Percentiles rank a stretch among this genome's conserved stretches.
phyloP scores from a whole-genome alignment of 1,140 invertebrate species.

The Trichonephila inaurata region DNA sequence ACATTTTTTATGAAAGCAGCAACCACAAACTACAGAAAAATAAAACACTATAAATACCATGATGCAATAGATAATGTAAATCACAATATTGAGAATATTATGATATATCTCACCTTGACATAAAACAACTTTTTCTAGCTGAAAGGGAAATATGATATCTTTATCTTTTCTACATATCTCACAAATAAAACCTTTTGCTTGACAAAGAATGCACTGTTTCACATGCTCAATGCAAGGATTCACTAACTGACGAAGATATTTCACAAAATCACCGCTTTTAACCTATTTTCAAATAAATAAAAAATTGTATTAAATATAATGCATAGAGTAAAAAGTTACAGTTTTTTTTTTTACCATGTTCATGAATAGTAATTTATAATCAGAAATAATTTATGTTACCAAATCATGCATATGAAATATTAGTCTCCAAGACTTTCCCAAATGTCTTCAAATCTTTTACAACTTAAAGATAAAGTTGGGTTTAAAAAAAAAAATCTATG shows the following conservation, averaged over 20 bases:
- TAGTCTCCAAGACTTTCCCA: too few relatives aligned
- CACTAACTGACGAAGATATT: slow-evolving; percentile 85
- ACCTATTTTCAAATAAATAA: slow-evolving; percentile 85
- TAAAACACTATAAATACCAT: not conserved
- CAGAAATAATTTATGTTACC: too few relatives aligned
- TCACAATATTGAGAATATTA: not conserved
- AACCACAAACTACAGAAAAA: slow-evolving; percentile 79
- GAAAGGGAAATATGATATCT: slow-evolving; percentile 91
- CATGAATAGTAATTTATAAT: too few relatives aligned
- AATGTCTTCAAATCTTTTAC: too few relatives aligned
- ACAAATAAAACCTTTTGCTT: slow-evolving; percentile 89
- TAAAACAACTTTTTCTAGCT: slow-evolving; percentile 85
- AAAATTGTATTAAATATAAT: not conserved
- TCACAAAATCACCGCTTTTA: slow-evolving; percentile 84
- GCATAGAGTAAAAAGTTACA: not conserved
- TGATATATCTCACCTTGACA: slow-evolving; percentile 82
- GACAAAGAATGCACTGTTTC: slow-evolving; percentile 87
- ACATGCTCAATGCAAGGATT: slow-evolving; percentile 85
- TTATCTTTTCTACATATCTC: slow-evolving; percentile 85
- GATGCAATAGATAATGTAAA: not conserved
- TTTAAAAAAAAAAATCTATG: too few relatives aligned
- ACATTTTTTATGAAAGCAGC: slow-evolving; percentile 81
- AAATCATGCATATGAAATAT: too few relatives aligned
- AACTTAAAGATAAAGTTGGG: too few relatives aligned
- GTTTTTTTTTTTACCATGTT: too few relatives aligned